Percentiles rank a stretch among this genome's conserved stretches.
Evolutionary conservation across 2,113 vertebrate species (phyloP).

Genomic region (Sebastes fasciatus): DNA sequence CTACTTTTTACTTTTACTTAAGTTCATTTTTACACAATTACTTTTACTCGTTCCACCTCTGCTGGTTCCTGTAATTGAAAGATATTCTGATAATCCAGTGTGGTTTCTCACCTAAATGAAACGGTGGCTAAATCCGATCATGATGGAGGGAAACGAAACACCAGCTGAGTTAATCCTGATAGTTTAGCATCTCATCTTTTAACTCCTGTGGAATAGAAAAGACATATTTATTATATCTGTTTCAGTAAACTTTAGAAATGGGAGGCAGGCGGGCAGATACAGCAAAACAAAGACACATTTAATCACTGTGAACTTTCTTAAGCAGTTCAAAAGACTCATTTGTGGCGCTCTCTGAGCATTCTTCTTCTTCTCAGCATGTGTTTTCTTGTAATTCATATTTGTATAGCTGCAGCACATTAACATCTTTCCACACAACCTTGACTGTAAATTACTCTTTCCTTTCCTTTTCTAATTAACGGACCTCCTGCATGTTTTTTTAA

Average conservation of each 20-base stretch:
- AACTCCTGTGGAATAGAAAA: not conserved
- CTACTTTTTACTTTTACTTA: too few species aligned
- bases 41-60: too few species aligned
- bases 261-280: not conserved
- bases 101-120: too few species aligned
- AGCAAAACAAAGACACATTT: not conserved
- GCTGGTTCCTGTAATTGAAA: too few species aligned
- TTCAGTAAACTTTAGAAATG: not conserved
- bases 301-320: not conserved
- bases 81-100: too few species aligned
- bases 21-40: too few species aligned
- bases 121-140: not conserved
- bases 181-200: not conserved
- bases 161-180: not conserved
- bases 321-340: not conserved
- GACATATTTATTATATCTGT: not conserved
- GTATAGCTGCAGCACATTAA: slow-evolving; percentile 44
- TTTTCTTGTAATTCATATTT: slow-evolving; percentile 26
- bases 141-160: not conserved
- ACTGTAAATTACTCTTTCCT: slow-evolving; percentile 20
- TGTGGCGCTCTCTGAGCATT: not conserved
- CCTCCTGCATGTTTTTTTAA: slow-evolving; percentile 26
- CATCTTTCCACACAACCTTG: slow-evolving; percentile 41
- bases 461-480: slow-evolving; percentile 20
- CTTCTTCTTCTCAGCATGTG: not conserved